Base-by-base conservation (phyloP, 2,113 vertebrate species). In the Ursus arctos region DNA sequence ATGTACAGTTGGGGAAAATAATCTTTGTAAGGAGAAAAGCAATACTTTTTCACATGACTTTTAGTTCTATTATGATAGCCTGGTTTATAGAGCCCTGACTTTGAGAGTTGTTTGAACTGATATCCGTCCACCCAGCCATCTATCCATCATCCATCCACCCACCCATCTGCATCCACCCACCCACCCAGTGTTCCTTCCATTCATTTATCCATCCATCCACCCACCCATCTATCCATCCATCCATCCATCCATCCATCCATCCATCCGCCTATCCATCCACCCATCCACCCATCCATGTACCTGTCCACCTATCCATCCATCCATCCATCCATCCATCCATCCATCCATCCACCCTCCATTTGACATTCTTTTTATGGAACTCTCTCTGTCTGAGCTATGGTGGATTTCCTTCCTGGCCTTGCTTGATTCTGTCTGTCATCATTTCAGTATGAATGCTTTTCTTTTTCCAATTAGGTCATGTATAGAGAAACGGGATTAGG, bases 11-110 rank as follows among this genome's bases (percentile, higher is more conserved):
- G 33, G 21, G 40, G 81, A 31, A 33, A 53, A 53, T n/a, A 57
- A 63, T 91, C 15, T 82, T 95, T 72, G 61, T 36, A 85, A 82
- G 67, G 65, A 93, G 55, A 88, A 80, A 67, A 65, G 65, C 10
- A 43, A 6, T 55, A 16, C 10, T 69, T 61, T 93, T 53, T 33
- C 74, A 40, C 11, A 88, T 26, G 61, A 65, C 7, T 11, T 91
- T 55, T 5, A 33, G 33, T 22, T 86, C 33, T 88, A 77, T 14
- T n/a, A 24, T 61, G 5, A 80, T 49, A 74, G 81, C 55, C 65
- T 95, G 4, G 16, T 33, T 65, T 61, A 11, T 47, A 26, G 80
- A 87, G 33, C 21, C 4, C 33, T 88, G 61, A 79, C 47, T 93
- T 77, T 83, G 33, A 84, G 49, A 90, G 21, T 76, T 33, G 4